These are phyloP conservation scores for Melanotus villosus DNA, from an alignment of 2,888 invertebrate genomes.

Conservation along the genomic window DNA sequence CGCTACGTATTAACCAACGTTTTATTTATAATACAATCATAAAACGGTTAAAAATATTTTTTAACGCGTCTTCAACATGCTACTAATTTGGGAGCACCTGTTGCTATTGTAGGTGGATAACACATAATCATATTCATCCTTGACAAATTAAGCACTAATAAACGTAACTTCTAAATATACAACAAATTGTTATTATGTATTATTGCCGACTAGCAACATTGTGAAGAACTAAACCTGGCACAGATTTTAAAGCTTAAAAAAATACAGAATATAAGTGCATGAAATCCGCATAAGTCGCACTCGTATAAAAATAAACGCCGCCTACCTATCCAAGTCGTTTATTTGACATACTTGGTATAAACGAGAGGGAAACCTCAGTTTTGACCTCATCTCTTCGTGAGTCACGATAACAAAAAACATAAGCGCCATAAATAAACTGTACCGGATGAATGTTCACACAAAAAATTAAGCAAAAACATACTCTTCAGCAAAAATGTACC, in stretches of 20 bases:
- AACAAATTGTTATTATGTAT: too few species aligned
- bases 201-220: too few species aligned
- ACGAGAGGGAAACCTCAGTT: neutral
- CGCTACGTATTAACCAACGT: neutral
- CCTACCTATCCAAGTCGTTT: too few species aligned
- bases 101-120: neutral
- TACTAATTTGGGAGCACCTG: neutral
- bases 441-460: neutral
- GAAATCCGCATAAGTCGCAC: too few species aligned
- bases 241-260: too few species aligned
- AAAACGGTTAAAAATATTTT: neutral
- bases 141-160: too few species aligned
- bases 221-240: too few species aligned
- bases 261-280: too few species aligned
- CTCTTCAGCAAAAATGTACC: too few species aligned
- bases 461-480: neutral
- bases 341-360: neutral
- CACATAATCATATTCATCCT: too few species aligned
- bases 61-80: neutral
- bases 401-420: conserved; percentile 14
- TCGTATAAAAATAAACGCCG: too few species aligned
- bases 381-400: conserved; percentile 18
- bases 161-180: too few species aligned
- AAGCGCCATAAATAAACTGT: neutral
- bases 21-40: neutral